phyloP scores from a whole-genome alignment of 2,797 vertebrate species.

The Tympanoctomys barrerae region DNA sequence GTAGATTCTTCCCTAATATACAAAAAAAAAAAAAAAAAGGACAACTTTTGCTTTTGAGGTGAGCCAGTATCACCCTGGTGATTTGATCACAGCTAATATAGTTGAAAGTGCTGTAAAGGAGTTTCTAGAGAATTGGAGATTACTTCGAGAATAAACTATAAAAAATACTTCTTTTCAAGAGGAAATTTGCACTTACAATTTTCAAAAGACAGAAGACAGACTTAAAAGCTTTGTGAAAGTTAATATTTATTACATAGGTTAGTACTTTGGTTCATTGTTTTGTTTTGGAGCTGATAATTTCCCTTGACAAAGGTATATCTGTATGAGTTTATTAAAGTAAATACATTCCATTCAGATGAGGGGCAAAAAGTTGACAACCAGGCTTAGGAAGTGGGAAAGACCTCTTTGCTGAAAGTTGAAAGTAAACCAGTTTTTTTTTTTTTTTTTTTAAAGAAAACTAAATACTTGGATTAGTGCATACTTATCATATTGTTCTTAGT shows the following conservation, averaged over 20 bases:
- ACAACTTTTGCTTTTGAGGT: conserved; percentile 24
- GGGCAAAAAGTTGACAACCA: background rate
- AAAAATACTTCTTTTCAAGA: conserved; percentile 19
- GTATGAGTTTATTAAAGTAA: conserved; percentile 23
- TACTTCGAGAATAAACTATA: background rate
- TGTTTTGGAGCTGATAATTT: background rate
- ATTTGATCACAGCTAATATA: background rate
- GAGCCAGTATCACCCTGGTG: background rate
- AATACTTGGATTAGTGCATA: conserved; percentile 14
- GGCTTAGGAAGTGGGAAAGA: conserved; percentile 48
- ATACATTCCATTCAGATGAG: background rate
- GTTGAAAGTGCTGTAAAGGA: background rate
- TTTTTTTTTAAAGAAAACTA: background rate
- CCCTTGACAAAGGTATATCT: conserved; percentile 9
- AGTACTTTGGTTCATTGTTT: conserved; percentile 13
- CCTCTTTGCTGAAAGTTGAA: conserved; percentile 11
- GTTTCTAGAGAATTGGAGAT: conserved; percentile 25
- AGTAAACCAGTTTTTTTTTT: background rate
- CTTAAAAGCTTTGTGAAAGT: conserved; percentile 12
- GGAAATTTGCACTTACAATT: conserved; percentile 11
- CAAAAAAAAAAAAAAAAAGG: too few species aligned
- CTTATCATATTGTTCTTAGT: background rate
- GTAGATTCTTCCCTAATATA: too few species aligned
- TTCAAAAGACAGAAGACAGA: background rate
- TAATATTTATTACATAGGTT: background rate